Conservation (phyloP, 2,113 vertebrate genomes). For the Symphodus melops region DNA sequence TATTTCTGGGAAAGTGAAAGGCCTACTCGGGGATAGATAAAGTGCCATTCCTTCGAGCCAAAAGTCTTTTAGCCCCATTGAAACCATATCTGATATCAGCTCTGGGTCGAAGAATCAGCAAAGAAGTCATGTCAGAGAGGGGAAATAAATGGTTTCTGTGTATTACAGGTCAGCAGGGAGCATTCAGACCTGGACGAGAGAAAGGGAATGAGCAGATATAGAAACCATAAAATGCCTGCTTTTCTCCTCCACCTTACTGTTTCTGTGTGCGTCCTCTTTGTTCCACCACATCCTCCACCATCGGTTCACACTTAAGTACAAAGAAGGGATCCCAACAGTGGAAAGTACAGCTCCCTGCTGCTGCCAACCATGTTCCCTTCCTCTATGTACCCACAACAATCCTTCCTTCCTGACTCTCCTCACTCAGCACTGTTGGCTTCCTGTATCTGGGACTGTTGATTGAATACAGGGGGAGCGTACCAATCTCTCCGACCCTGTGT, state of each 20-base stretch:
- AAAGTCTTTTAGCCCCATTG: constrained; percentile 38
- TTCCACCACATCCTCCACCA: constrained; percentile 54
- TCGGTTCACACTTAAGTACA: constrained; percentile 50
- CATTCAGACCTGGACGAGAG: constrained; percentile 18
- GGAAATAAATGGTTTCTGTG: constrained; percentile 49
- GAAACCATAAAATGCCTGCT: constrained; percentile 30
- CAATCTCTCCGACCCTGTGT: too few species aligned
- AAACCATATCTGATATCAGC: constrained; percentile 63
- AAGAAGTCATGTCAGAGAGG: constrained; percentile 44
- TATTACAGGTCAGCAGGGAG: constrained; percentile 40
- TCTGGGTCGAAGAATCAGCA: constrained; percentile 39
- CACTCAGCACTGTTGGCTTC: constrained; percentile 40
- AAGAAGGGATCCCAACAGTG: constrained; percentile 47
- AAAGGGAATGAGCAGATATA: constrained; percentile 38
- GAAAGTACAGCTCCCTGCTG: constrained; percentile 51
- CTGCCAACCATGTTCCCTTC: constrained; percentile 48
- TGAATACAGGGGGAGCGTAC: constrained; percentile 1
- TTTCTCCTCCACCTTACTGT: constrained; percentile 44
- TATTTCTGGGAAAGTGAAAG: constrained; percentile 54
- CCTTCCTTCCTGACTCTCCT: constrained; percentile 64
- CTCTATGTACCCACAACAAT: constrained; percentile 32
- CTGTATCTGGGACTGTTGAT: constrained; percentile 25
- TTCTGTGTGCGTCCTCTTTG: constrained; percentile 42
- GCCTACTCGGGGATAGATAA: constrained; percentile 50
- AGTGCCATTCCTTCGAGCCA: constrained; percentile 50